Percentiles rank a stretch among this genome's conserved stretches.
Conservation (phyloP, 1,140 invertebrate genomes). For the Aphidius ervi region DNA sequence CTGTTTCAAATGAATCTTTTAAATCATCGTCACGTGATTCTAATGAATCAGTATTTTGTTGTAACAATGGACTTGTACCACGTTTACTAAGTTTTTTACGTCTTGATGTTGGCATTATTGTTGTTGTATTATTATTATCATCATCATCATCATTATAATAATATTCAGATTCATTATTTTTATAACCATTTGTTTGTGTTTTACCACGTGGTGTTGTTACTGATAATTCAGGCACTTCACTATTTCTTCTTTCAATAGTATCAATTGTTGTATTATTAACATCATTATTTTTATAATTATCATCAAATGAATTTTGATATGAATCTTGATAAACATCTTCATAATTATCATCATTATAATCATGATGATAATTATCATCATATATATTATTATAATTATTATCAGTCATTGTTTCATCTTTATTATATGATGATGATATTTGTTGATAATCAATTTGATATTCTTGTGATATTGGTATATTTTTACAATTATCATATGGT, state of each 20-base stretch:
- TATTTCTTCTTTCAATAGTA: slow-evolving; percentile 31
- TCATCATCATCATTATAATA: slow-evolving; percentile 38
- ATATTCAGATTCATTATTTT: slow-evolving; percentile 43
- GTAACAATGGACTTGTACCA: slow-evolving; percentile 44
- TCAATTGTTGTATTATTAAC: slow-evolving; percentile 14
- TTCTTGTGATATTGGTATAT: too few relatives aligned
- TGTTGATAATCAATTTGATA: too few relatives aligned
- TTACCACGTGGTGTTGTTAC: slow-evolving; percentile 44
- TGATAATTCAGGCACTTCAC: slow-evolving; percentile 45
- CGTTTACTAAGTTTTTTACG: slow-evolving; percentile 39
- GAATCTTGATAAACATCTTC: slow-evolving; percentile 42
- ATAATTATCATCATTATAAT: slow-evolving; percentile 37
- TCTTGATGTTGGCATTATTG: slow-evolving; percentile 28
- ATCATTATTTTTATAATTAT: slow-evolving; percentile 36
- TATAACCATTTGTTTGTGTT: slow-evolving; percentile 43
- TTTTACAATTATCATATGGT: neutral
- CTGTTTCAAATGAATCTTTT: slow-evolving; percentile 60
- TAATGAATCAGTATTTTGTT: slow-evolving; percentile 56
- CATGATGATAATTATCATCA: slow-evolving; percentile 30
- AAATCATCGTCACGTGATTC: slow-evolving; percentile 57
- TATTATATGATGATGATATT: too few relatives aligned
- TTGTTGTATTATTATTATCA: slow-evolving; percentile 21
- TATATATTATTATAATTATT: slow-evolving; percentile 26
- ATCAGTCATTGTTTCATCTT: too few relatives aligned
- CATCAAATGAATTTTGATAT: slow-evolving; percentile 39